Base-by-base conservation (phyloP, 2,113 vertebrate species). In the Chamaetylas fuelleborni region DNA sequence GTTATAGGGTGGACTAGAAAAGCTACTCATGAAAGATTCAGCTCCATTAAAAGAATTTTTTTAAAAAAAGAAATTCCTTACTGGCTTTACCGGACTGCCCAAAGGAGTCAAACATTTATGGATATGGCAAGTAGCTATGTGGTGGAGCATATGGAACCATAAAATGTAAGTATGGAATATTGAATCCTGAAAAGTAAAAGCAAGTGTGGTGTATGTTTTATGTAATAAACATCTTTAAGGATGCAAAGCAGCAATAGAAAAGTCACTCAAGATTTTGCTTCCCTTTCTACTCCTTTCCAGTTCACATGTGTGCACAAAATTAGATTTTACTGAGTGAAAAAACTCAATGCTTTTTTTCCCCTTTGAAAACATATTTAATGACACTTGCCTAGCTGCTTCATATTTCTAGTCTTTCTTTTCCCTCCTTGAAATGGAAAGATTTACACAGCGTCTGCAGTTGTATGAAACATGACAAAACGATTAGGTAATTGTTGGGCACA, bases 401-500 rank as follows among this genome's bases (percentile, higher is more conserved):
- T 70, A 69, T 81, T 95, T 95, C 71, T 86, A 14, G 48, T 56
- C 45, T 65, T 92, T 51, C 70, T 91, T 80, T 94, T 56, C 48
- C 90, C 73, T 93, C 62, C 89, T 95, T 93, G 92, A 94, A 95
- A 93, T 79, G 91, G 93, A 93, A 95, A 96, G 86, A 87, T 92
- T 96, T 93, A 97, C 91, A 97, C 89, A 95, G 95, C 19, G 28
- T 65, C 86, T 86, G 87, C 93, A n/a, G 24, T 97, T 94, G 92
- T 95, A 81, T 84, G 85, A 83, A 96, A 81, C 65, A 66, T 4
- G 51, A 89, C 25, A n/a, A 86, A 91, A 53, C 28, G n/a, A 48
- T 47, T 36, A 57, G 72, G 50, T 67, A 71, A 56, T 72, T 62
- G 33, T 62, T 84, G 42, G n/a, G 73, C 54, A 79, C 62, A 42